Evolutionary conservation across 2,888 invertebrate genomes (phyloP), one percentile per base, ranked within the genome.

Genomic region (Orthosia cruda): DNA sequence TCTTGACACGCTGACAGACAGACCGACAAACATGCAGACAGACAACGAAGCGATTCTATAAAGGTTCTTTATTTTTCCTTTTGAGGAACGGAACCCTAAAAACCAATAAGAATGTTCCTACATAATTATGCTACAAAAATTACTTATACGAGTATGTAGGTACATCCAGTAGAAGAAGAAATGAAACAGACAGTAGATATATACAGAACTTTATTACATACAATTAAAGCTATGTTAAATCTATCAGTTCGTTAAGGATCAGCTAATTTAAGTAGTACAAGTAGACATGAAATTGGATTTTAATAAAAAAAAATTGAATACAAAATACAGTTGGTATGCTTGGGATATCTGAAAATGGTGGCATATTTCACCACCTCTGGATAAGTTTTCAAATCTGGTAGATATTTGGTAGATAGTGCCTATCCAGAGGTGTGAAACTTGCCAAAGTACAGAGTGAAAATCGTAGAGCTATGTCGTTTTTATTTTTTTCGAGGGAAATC

Each of bases 161-260:
- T 20, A 23, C 18, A 11, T 54, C 7, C 1, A 40, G 40, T 40
- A 18, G 11, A 11, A 50, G 12, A 4, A 18, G 4, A 77, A 89
- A 89, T 80, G 78, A 81, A 81, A 65, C 75, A 63, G 26, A 13
- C 49, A 15, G 0, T 74, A 79, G 47, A 74, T 92, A 92, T 93
- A 90, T 94, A 93, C 92, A 94, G 75, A 85, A 70, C 64, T 95
- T 94, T 95, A 94, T 95, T 95, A 91, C 87, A 89, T 77, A 90
- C 75, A 84, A 78, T 92, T 94, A 94, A 71, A 86, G 67, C 89
- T 93, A 94, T 85, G 88, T 95, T 96, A 95, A 94, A 92, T 95
- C 96, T 96, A 96, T 96, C 96, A 96, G 96, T 96, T 96, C 96
- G 93, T 96, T 87, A 87, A 91, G 88, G 86, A 84, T 89, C 88